Percentiles rank a stretch among this genome's conserved stretches.
phyloP scores from a whole-genome alignment of 2,113 vertebrate genomes.

The Melierax canorus region DNA sequence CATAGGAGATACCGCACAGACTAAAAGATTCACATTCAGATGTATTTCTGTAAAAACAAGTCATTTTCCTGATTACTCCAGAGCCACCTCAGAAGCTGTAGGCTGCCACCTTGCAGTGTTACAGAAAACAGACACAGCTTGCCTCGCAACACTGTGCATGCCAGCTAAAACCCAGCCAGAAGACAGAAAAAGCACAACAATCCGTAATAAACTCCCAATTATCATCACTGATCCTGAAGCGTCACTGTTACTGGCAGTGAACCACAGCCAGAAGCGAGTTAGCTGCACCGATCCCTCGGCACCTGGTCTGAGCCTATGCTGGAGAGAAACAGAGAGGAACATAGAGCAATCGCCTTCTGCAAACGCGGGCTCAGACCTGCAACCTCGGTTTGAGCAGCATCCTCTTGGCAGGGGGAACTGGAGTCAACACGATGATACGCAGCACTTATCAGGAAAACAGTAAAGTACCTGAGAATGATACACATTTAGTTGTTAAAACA shows the following conservation, averaged over 20 bases:
- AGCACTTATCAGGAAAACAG: too few relatives aligned
- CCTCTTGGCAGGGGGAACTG: too few relatives aligned
- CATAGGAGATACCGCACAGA: not conserved
- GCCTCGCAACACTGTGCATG: rapidly evolving
- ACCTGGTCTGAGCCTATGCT: not conserved
- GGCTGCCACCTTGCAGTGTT: not conserved
- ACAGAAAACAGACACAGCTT: not conserved
- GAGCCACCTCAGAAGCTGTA: not conserved
- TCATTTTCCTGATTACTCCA: not conserved
- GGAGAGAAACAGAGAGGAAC: not conserved
- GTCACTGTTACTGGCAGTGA: rapidly evolving
- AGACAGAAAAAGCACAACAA: not conserved
- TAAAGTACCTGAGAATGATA: rapidly evolving
- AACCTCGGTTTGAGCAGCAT: rapidly evolving
- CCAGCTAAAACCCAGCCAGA: not conserved
- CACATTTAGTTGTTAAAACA: too few relatives aligned
- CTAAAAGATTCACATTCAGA: not conserved
- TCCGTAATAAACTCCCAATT: not conserved
- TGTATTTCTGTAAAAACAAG: not conserved
- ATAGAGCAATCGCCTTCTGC: rapidly evolving
- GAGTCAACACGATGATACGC: rapidly evolving
- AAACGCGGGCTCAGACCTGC: rapidly evolving
- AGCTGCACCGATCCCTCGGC: not conserved
- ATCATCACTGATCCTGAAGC: too few relatives aligned
- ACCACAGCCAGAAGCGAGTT: not conserved